Percentiles rank a stretch among this genome's conserved stretches.
These are phyloP conservation scores for Melanostoma mellinum DNA, from an alignment of 2,888 invertebrate genomes.

Conservation along the genomic window DNA sequence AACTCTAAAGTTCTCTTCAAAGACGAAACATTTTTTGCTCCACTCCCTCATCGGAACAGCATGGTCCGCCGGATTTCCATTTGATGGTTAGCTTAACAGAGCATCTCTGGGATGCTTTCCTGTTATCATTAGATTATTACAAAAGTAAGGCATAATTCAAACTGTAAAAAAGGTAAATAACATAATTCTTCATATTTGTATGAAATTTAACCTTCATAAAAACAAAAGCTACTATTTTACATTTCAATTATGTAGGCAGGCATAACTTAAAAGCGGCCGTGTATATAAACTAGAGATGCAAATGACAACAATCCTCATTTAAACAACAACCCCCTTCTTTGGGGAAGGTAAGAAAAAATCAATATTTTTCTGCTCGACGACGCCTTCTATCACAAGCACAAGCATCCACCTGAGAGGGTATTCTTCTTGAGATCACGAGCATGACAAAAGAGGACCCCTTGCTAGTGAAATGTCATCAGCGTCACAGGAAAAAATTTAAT, in stretches of 20 bases:
- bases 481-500: conserved; percentile 38
- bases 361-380: not conserved
- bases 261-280: no score
- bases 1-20: no score
- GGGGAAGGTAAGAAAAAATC: not conserved
- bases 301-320: conserved; percentile 10
- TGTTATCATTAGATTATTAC: conserved; percentile 20
- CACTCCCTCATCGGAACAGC: not conserved
- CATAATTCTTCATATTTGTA: conserved; percentile 18
- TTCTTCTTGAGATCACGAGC: conserved; percentile 33
- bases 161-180: conserved; percentile 17
- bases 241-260: not conserved
- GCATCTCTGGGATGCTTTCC: conserved; percentile 7
- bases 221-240: conserved; percentile 16
- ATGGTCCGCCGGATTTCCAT: not conserved
- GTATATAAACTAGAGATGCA: conserved; percentile 3
- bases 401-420: conserved; percentile 27
- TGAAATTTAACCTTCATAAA: not conserved
- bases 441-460: conserved; percentile 26
- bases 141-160: conserved; percentile 16
- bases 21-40: not conserved
- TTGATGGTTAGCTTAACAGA: not conserved
- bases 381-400: not conserved
- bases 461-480: conserved; percentile 49
- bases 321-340: not conserved